Evolutionary conservation across 1,140 invertebrate genomes (phyloP).

Genomic region (Anastatus disparis): DNA sequence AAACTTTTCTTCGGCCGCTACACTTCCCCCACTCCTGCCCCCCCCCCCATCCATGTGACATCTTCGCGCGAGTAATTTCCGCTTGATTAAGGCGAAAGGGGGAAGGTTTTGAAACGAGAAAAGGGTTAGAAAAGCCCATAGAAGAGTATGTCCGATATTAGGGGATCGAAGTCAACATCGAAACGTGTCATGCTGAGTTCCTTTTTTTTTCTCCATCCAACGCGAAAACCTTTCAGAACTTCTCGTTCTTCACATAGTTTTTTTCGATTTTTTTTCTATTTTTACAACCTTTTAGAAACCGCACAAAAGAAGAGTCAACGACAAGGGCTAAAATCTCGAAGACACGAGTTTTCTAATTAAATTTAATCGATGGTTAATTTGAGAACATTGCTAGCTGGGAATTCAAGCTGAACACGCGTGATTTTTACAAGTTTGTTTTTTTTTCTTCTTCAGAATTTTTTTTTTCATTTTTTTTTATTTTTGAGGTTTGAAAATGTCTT

Average conservation of each 20-base stretch:
- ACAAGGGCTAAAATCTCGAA: constrained; percentile 4
- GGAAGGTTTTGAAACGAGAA: constrained; percentile 30
- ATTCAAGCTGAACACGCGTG: no score
- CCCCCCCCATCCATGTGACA: no score
- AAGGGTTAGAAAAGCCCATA: constrained; percentile 32
- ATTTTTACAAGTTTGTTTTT: neutral
- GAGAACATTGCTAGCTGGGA: neutral
- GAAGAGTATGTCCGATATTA: constrained; percentile 42
- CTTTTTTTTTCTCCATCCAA: neutral
- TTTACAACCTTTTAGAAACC: neutral
- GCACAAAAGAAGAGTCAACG: constrained; percentile 29
- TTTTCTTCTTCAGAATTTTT: neutral
- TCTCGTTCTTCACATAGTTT: no score
- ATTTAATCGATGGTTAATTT: constrained; percentile 55
- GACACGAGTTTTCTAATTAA: constrained; percentile 53
- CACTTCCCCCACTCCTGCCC: constrained; percentile 33
- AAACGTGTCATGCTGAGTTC: constrained; percentile 27
- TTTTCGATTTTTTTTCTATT: neutral
- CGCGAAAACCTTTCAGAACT: neutral
- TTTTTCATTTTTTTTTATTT: no score
- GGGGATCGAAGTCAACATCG: constrained; percentile 19
- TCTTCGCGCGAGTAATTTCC: constrained; percentile 62
- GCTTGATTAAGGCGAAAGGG: constrained; percentile 54
- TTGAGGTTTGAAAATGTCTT: no score
- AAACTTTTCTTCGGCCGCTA: constrained; percentile 56